Conservation (phyloP, 2,888 invertebrate species). For the Germaria angustata region DNA sequence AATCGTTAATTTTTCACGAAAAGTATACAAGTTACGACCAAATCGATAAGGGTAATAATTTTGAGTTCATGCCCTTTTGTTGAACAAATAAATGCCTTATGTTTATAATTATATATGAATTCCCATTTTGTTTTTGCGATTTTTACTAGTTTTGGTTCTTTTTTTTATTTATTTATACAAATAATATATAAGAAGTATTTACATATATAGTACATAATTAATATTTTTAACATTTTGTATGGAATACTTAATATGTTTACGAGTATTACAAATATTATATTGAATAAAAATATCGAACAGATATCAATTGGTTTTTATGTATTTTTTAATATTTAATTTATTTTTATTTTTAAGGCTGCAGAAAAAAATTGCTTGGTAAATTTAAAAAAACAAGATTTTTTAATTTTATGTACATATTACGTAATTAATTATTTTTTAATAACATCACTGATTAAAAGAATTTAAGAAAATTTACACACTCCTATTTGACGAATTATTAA, state of each 20-base stretch:
- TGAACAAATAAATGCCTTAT: neutral
- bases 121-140: conserved; percentile 28
- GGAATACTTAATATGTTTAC: conserved; percentile 30
- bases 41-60: neutral
- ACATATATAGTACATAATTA: conserved; percentile 17
- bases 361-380: neutral
- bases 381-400: too few relatives aligned
- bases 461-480: too few relatives aligned
- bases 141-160: neutral
- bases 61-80: neutral
- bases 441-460: too few relatives aligned
- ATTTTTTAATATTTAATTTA: too few relatives aligned
- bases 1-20: too few relatives aligned
- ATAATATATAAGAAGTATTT: conserved; percentile 10
- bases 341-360: too few relatives aligned
- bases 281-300: conserved; percentile 27
- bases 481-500: too few relatives aligned
- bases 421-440: too few relatives aligned
- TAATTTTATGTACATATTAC: too few relatives aligned
- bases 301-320: conserved; percentile 16
- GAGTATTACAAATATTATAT: conserved; percentile 1
- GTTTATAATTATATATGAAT: neutral
- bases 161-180: conserved; percentile 1
- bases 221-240: conserved; percentile 42
- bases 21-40: too few relatives aligned